Conservation (phyloP, 2,888 invertebrate genomes). For the Sesia apiformis region DNA sequence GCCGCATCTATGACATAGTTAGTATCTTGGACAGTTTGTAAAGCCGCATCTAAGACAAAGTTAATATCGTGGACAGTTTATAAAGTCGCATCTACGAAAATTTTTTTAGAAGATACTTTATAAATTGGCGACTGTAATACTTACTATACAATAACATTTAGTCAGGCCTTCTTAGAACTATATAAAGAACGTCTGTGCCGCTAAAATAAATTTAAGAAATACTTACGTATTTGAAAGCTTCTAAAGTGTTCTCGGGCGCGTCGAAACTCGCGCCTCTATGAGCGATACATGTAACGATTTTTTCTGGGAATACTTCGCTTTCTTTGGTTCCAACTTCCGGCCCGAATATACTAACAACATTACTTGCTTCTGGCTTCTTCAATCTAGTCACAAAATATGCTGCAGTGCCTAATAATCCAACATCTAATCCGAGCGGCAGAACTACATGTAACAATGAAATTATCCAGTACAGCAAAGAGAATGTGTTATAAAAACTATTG, state of each 20-base stretch:
- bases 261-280: constrained; percentile 85
- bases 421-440: constrained; percentile 52
- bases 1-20: too few relatives aligned
- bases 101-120: too few relatives aligned
- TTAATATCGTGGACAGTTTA: too few relatives aligned
- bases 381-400: constrained; percentile 50
- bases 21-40: too few relatives aligned
- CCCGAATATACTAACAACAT: constrained; percentile 67
- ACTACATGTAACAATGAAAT: constrained; percentile 48
- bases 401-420: constrained; percentile 43
- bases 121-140: too few relatives aligned
- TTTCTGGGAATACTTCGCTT: constrained; percentile 47
- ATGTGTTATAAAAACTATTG: constrained; percentile 33
- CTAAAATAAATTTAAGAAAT: constrained; percentile 3
- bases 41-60: too few relatives aligned
- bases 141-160: too few relatives aligned
- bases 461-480: constrained; percentile 30
- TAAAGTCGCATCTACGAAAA: too few relatives aligned
- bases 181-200: background rate
- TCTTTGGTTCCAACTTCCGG: constrained; percentile 62
- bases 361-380: constrained; percentile 47
- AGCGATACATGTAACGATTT: constrained; percentile 77
- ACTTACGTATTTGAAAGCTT: constrained; percentile 81
- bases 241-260: constrained; percentile 86
- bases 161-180: too few relatives aligned